Evolutionary conservation across 1,140 invertebrate species (phyloP).

Genomic region (Drosophila pandora): DNA sequence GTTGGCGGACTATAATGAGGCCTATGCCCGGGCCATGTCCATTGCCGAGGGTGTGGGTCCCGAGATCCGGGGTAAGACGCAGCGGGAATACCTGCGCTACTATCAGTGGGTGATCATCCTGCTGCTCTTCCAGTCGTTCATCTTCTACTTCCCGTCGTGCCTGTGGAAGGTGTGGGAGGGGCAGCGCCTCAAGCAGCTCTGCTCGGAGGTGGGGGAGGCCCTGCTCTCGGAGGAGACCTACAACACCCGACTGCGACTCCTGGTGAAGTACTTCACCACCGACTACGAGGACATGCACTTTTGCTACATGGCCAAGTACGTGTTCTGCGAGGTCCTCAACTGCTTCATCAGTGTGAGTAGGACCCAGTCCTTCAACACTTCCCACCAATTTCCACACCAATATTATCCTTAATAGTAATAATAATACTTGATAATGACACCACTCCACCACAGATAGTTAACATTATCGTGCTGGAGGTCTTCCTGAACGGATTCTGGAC

Average conservation of each 20-base stretch:
- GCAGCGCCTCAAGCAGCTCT: slow-evolving; percentile 85
- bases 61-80: slow-evolving; percentile 83
- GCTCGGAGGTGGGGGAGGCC: slow-evolving; percentile 84
- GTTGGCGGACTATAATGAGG: slow-evolving; percentile 53
- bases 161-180: slow-evolving; percentile 92
- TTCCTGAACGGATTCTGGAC: slow-evolving; percentile 91
- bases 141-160: slow-evolving; percentile 90
- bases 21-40: slow-evolving; percentile 59
- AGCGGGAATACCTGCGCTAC: slow-evolving; percentile 88
- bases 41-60: slow-evolving; percentile 74
- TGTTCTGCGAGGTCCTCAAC: slow-evolving; percentile 90
- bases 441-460: slow-evolving; percentile 84
- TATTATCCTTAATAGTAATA: no score
- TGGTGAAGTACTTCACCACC: slow-evolving; percentile 86
- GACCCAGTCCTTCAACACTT: not conserved
- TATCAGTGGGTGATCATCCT: slow-evolving; percentile 96
- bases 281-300: slow-evolving; percentile 87
- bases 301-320: slow-evolving; percentile 88
- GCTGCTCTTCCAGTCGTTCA: slow-evolving; percentile 90
- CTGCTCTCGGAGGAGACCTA: slow-evolving; percentile 84
- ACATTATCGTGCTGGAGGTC: slow-evolving; percentile 87
- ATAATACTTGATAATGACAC: no score
- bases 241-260: slow-evolving; percentile 84
- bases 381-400: no score
- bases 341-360: slow-evolving; percentile 88